Base-by-base conservation (phyloP, 2,888 invertebrate species). In the Gibbula magus region DNA sequence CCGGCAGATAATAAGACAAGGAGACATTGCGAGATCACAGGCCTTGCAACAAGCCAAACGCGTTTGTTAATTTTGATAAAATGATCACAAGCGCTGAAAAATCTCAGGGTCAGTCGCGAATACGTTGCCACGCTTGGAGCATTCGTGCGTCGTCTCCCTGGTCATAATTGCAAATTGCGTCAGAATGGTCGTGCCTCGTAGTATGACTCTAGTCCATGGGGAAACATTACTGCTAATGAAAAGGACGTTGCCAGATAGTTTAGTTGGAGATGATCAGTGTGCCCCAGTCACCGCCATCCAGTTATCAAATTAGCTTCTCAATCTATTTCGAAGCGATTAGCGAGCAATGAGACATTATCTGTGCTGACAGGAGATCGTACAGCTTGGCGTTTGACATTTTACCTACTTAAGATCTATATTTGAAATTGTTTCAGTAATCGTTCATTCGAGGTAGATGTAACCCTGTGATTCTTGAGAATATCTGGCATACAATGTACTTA, bases 161-260 rank as follows among this genome's bases (percentile, higher is more conserved):
- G 25, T 75, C 54, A 75, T 75, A 54, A 75, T 75, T 75, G 53
- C 75, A 25, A 75, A 75, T 75, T 75, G 75, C 75, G 54, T 75
- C 75, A 75, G 54, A 29, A 18, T 16, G 53, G 54, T 29, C 29
- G 29, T 52, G 52, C n/a, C 54, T 35, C 32, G 75, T 35, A 29
- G 32, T 25, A 54, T 75, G 75, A 75, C 54, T 39, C 39, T n/a
- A 3, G 54, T 78, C 78, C 78, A 32, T 22, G n/a, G 78, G 74
- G 78, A 73, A 56, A 70, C 78, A 73, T 78, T 78, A 73, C 22
- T 53, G 32, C 39, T 78, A 78, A 78, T 78, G 78, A 78, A 78
- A 78, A 70, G 78, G 56, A 73, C 73, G 74, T 78, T 74, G 35
- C 52, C 32, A 20, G 67, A 53, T 22, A 54, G 54, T 73, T 29